These are phyloP conservation scores for Thereuonema tuberculata DNA, from an alignment of 1,140 invertebrate species.

Conservation along the genomic window DNA sequence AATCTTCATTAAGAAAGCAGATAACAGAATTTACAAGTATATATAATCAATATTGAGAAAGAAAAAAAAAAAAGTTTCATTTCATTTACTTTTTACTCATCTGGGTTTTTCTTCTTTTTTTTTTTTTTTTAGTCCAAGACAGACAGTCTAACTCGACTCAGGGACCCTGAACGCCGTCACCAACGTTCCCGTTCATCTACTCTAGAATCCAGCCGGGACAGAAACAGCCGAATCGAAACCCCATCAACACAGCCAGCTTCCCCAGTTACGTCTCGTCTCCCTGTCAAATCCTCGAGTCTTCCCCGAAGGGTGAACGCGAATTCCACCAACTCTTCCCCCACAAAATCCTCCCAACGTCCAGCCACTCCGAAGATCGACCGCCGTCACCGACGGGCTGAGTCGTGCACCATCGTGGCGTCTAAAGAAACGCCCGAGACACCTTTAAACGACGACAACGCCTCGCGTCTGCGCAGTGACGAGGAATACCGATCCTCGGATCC, in stretches of 20 bases:
- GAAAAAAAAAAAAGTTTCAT: too few relatives aligned
- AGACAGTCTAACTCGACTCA: slow-evolving; percentile 6
- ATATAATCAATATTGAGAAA: too few relatives aligned
- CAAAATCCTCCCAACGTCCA: background rate
- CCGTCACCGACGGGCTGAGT: background rate
- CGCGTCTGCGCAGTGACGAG: background rate
- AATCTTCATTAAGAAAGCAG: too few relatives aligned
- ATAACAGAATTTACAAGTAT: too few relatives aligned
- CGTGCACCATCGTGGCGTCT: background rate
- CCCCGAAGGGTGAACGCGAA: background rate
- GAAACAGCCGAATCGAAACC: background rate
- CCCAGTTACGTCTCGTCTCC: too few relatives aligned
- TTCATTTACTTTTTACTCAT: too few relatives aligned
- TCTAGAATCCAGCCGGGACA: background rate
- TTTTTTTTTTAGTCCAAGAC: slow-evolving; percentile 9
- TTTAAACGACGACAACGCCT: background rate
- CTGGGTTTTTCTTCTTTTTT: too few relatives aligned
- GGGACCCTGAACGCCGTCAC: background rate
- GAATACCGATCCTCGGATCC: background rate
- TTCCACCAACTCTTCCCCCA: background rate
- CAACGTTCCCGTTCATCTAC: background rate
- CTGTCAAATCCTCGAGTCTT: background rate
- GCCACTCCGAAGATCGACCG: background rate
- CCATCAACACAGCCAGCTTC: background rate
- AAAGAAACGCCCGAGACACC: background rate